Base-by-base conservation (phyloP, 2,797 vertebrate species). In the Psittacula echo region DNA sequence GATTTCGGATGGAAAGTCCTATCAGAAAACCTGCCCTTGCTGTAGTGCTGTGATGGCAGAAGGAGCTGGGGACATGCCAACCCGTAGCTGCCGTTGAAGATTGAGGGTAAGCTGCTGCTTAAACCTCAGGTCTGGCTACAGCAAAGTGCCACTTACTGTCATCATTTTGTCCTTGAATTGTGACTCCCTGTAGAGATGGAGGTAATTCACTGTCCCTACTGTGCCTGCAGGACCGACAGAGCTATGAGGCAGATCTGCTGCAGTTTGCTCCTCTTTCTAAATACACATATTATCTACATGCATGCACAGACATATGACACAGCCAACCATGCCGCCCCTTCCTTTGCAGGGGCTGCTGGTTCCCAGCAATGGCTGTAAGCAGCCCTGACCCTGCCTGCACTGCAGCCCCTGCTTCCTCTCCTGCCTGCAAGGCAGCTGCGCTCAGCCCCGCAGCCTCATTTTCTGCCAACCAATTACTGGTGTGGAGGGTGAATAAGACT, bases 291-390 rank as follows among this genome's bases (percentile, higher is more conserved):
- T 27, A 11, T n/a, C 2, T 4, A 37, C 8, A 3, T 9, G 18
- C 17, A 37, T 8, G 23, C 10, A 12, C 23, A 42, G 17, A 65
- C 13, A 34, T 13, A 37, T 7, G 47, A 41, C 70, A 16, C 10
- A 26, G 21, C n/a, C n/a, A 60, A 17, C 24, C 39, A 0, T 0
- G 4, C 29, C 0, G 0, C 16, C 37, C 83, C 32, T 37, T 41
- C 60, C 48, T 11, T 39, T 3, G 3, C 66, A 54, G 47, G 32
- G 7, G 12, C 19, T 13, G n/a, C 41, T 5, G 13, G 30, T 16
- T 64, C 44, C 42, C 87, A 24, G 65, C 30, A 61, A 45, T n/a
- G 9, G 58, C 44, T 42, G 47, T 7, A 79, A 60, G 65, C 13
- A 20, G 41, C 34, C 34, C 58, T 37, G 34, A 32, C 17, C 24